Evolutionary conservation across 1,140 invertebrate genomes (phyloP).

Genomic region (Hylaeus anthracinus): DNA sequence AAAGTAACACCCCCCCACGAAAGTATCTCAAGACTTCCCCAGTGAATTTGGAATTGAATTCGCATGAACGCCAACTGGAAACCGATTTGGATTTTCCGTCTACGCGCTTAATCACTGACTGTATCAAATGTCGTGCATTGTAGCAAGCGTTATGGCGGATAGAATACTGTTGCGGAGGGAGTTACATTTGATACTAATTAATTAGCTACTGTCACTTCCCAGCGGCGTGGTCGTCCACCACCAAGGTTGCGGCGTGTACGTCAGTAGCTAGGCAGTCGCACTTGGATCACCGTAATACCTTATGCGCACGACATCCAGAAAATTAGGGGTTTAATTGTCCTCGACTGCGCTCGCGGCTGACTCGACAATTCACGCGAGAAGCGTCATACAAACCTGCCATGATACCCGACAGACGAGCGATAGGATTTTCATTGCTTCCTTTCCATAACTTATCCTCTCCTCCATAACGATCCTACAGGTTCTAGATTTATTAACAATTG

Average conservation of each 20-base stretch:
- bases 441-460: no score
- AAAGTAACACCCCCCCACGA: no score
- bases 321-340: conserved; percentile 43
- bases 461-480: no score
- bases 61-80: not conserved
- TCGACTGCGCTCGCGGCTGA: not conserved
- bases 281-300: conserved; percentile 34
- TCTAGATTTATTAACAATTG: no score
- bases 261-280: conserved; percentile 23
- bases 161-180: conserved; percentile 52
- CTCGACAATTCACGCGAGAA: conserved; percentile 14
- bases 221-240: conserved; percentile 72
- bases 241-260: conserved; percentile 51
- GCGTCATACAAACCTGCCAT: not conserved
- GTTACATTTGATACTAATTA: conserved; percentile 75
- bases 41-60: conserved; percentile 11
- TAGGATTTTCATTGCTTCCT: not conserved
- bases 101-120: conserved; percentile 48
- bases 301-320: conserved; percentile 15
- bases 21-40: not conserved
- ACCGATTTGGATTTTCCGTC: conserved; percentile 40
- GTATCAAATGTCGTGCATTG: conserved; percentile 44
- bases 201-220: conserved; percentile 73
- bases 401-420: not conserved
- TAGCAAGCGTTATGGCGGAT: conserved; percentile 25